phyloP scores from a whole-genome alignment of 2,797 vertebrate species.

The Schizopygopsis malacanthus region DNA sequence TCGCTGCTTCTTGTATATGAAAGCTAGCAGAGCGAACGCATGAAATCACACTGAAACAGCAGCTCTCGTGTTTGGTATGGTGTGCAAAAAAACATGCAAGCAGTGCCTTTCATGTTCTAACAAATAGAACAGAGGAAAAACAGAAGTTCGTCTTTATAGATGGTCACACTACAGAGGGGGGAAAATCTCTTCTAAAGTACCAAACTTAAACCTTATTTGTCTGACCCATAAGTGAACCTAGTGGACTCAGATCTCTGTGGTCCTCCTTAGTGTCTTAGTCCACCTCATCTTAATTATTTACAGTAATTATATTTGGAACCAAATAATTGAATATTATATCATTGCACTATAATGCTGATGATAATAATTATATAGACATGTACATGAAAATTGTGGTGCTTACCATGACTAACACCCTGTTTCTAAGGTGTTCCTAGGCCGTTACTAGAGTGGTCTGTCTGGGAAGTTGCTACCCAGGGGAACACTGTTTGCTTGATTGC shows the following conservation, averaged over 20 bases:
- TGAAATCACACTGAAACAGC: neutral
- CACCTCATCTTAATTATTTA: too few relatives aligned
- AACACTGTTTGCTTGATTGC: too few relatives aligned
- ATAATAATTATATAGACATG: too few relatives aligned
- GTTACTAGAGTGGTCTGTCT: neutral
- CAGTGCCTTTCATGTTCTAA: slow-evolving; percentile 5
- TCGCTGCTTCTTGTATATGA: neutral
- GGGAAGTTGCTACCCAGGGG: neutral
- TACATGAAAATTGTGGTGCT: neutral
- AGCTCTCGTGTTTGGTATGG: neutral
- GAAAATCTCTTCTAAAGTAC: neutral
- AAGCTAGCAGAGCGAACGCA: neutral
- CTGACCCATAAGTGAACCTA: too few relatives aligned
- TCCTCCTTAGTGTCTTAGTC: neutral
- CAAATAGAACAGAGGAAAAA: neutral
- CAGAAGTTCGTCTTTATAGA: neutral
- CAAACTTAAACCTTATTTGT: neutral
- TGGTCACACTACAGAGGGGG: neutral
- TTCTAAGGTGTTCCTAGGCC: neutral
- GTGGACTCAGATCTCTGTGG: neutral
- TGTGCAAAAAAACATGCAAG: neutral
- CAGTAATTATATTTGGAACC: neutral
- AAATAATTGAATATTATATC: neutral
- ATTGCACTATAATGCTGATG: neutral
- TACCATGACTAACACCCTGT: neutral